phyloP scores from a whole-genome alignment of 2,797 vertebrate species.

The Pseudochirops corinnae region DNA sequence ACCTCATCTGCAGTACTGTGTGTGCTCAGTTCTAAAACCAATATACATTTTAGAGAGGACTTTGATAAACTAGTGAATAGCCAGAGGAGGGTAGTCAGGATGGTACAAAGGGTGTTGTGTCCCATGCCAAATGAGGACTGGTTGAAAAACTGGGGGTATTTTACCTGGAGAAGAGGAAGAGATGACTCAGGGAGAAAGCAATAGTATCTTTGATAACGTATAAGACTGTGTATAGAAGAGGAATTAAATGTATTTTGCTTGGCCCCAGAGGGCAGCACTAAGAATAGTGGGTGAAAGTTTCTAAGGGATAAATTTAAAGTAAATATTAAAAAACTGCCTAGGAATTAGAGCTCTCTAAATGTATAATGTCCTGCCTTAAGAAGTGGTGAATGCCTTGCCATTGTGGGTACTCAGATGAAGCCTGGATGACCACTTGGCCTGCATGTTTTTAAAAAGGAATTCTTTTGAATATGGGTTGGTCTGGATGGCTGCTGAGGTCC shows the following conservation, averaged over 20 bases:
- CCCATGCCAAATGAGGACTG: background rate
- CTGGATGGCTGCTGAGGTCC: background rate
- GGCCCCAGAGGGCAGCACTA: background rate
- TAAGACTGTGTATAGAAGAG: background rate
- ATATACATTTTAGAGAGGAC: background rate
- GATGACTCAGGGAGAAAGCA: background rate
- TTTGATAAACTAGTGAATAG: background rate
- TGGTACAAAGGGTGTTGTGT: background rate
- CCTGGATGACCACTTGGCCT: background rate
- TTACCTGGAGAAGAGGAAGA: background rate
- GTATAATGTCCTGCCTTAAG: background rate
- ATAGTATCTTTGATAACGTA: background rate
- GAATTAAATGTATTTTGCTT: background rate
- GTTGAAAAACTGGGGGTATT: background rate
- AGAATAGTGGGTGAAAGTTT: background rate
- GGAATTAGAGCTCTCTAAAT: background rate
- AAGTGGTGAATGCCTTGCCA: background rate
- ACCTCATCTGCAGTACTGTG: background rate
- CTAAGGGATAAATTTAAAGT: background rate
- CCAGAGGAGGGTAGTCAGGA: background rate
- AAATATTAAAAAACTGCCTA: background rate
- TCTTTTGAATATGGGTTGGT: background rate
- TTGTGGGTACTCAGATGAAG: background rate
- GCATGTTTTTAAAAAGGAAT: background rate
- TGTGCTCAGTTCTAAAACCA: background rate